A percentile compares a stretch with the other conserved stretches of the same genome.
Evolutionary conservation across 2,888 invertebrate genomes (phyloP).

Genomic region (Oasisia sp.): DNA sequence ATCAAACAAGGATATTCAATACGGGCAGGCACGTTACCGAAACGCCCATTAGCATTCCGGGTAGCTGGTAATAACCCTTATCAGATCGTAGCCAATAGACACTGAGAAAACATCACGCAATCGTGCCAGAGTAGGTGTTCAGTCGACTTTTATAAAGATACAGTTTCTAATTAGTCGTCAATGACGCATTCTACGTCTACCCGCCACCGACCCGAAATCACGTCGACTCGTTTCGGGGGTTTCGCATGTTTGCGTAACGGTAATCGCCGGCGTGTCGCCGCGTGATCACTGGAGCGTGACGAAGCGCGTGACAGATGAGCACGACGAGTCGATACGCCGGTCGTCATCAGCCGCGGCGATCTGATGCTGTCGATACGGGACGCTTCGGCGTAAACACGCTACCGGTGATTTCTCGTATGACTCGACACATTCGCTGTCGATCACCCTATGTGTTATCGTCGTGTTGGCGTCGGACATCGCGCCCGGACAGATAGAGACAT

Average conservation of each 20-base stretch:
- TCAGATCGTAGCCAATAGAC: neutral
- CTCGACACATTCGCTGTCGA: neutral
- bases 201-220: neutral
- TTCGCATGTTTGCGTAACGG: neutral
- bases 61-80: constrained; percentile 1
- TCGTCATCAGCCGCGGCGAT: neutral
- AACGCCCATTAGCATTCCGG: neutral
- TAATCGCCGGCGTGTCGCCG: neutral
- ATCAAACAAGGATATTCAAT: neutral
- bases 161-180: neutral
- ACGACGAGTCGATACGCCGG: neutral
- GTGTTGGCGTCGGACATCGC: neutral
- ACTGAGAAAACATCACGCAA: neutral
- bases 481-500: neutral
- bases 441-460: neutral
- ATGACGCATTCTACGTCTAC: neutral
- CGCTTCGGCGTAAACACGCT: neutral
- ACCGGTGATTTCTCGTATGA: neutral
- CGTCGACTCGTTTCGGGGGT: neutral
- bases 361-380: neutral
- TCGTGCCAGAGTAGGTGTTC: neutral
- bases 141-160: neutral
- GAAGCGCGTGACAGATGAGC: neutral
- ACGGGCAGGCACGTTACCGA: neutral
- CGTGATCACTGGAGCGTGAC: constrained; percentile 1